These are phyloP conservation scores for Mixornis gularis DNA, from an alignment of 2,113 vertebrate species.

Conservation along the genomic window DNA sequence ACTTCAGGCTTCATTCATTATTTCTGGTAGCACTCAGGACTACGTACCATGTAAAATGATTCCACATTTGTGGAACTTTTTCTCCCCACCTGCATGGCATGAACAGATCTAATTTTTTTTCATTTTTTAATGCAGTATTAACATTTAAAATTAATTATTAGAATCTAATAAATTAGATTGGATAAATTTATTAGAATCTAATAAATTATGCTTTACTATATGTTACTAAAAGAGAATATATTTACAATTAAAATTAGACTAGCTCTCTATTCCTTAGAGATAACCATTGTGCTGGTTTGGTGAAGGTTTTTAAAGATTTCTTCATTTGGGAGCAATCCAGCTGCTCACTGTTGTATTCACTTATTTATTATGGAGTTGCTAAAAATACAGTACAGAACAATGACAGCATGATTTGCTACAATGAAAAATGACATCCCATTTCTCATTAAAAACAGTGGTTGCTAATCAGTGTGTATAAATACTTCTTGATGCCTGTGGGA, in stretches of 20 bases:
- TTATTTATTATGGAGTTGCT: neutral
- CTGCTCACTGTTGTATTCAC: neutral
- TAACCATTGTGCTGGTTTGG: neutral
- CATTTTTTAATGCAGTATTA: neutral
- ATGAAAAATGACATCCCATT: neutral
- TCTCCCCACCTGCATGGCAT: neutral
- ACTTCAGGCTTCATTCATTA: neutral
- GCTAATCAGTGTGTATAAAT: neutral
- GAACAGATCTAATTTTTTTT: neutral
- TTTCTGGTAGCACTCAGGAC: neutral
- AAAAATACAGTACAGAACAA: neutral
- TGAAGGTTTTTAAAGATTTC: neutral
- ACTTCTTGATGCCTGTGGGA: neutral
- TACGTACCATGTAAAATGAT: fast-evolving
- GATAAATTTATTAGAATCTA: no score
- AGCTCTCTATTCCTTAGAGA: neutral
- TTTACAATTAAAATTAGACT: neutral
- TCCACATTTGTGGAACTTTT: neutral
- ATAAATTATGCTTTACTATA: no score
- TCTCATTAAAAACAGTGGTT: neutral
- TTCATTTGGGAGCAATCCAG: neutral
- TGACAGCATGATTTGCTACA: neutral
- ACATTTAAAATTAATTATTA: neutral
- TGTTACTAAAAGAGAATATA: neutral
- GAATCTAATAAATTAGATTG: neutral